A percentile compares a stretch with the other conserved stretches of the same genome.
phyloP scores from a whole-genome alignment of 2,797 vertebrate species.

The Acanthurus tractus region DNA sequence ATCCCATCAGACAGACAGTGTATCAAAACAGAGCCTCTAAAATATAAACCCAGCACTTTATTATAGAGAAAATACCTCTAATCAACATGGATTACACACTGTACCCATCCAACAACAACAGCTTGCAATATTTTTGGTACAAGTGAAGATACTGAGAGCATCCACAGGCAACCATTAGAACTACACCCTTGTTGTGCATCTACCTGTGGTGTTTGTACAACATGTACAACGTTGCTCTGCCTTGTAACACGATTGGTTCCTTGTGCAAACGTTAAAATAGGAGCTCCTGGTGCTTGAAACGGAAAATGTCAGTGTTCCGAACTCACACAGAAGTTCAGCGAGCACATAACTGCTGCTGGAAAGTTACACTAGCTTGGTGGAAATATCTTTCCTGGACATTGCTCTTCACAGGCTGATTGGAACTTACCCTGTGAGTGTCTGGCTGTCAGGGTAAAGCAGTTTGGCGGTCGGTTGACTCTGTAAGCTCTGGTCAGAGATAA shows the following conservation, averaged over 20 bases:
- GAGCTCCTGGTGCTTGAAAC: constrained; percentile 25
- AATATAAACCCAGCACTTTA: background rate
- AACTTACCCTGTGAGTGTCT: constrained; percentile 65
- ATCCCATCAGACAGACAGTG: too few relatives aligned
- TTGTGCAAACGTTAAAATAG: constrained; percentile 29
- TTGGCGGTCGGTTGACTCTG: constrained; percentile 72
- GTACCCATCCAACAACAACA: background rate
- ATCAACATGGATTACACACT: background rate
- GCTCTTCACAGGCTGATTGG: constrained; percentile 68
- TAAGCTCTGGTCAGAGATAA: constrained; percentile 83
- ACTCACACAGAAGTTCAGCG: constrained; percentile 52
- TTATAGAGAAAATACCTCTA: background rate
- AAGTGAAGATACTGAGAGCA: constrained; percentile 16
- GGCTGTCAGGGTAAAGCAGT: constrained; percentile 70
- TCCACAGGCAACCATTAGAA: constrained; percentile 6
- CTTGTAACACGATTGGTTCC: background rate
- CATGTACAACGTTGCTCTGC: constrained; percentile 4
- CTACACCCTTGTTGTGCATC: constrained; percentile 19
- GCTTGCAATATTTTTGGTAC: background rate
- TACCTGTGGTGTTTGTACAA: constrained; percentile 2
- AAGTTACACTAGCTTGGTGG: constrained; percentile 58
- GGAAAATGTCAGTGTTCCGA: constrained; percentile 19
- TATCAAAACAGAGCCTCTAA: background rate
- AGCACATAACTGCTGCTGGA: constrained; percentile 42
- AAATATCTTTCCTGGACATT: constrained; percentile 69